Evolutionary conservation across 30 jellyfish, hydroid and myxozoan genomes (phyloP).

Genomic region (Chironex yamaguchii): DNA sequence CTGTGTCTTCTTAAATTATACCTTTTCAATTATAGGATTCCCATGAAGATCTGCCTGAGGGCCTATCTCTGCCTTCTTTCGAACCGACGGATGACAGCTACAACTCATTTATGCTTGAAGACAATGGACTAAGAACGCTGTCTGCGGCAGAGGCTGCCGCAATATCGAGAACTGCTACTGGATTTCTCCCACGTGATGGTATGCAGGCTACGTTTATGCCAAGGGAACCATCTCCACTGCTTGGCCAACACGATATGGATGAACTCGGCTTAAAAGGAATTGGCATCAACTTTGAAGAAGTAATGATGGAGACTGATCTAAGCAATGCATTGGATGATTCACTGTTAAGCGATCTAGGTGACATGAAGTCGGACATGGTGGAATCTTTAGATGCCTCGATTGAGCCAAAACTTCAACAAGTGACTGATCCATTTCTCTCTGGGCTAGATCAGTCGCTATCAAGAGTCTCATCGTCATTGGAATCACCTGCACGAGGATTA

Average conservation of each 20-base stretch:
- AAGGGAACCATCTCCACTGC: constrained; percentile 77
- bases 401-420: constrained; percentile 4
- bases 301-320: constrained; percentile 82
- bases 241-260: constrained; percentile 76
- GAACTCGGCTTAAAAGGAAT: constrained; percentile 77
- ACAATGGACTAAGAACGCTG: constrained; percentile 87
- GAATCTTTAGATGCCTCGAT: constrained; percentile 69
- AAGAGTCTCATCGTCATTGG: neutral
- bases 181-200: constrained; percentile 25
- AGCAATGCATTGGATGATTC: constrained; percentile 40
- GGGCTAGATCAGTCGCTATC: constrained; percentile 53
- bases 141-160: constrained; percentile 97
- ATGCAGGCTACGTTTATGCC: neutral
- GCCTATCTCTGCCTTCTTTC: constrained; percentile 61
- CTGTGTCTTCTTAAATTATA: too few relatives aligned
- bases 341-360: constrained; percentile 65
- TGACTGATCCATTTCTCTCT: neutral
- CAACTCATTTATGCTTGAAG: constrained; percentile 24
- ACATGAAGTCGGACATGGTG: constrained; percentile 71
- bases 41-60: constrained; percentile 70
- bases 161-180: constrained; percentile 91
- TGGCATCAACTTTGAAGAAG: constrained; percentile 85
- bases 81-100: constrained; percentile 59
- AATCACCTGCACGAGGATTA: constrained; percentile 23
- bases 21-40: constrained; percentile 68